Conservation (phyloP, 1,140 invertebrate genomes). For the Drosophila murphyi region DNA sequence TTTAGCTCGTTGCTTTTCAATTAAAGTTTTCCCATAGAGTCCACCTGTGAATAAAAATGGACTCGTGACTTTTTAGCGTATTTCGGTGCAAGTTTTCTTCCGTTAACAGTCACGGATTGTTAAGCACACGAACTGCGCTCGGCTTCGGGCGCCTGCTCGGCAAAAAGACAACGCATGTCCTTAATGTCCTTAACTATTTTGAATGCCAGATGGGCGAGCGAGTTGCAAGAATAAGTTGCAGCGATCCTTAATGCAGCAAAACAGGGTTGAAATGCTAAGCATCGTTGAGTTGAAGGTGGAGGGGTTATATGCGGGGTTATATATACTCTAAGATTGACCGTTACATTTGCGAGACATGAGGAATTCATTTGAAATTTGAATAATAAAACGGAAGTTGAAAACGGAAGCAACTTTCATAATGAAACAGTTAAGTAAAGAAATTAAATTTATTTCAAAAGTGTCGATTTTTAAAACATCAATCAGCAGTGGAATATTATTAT, state of each 20-base stretch:
- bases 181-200: constrained; percentile 21
- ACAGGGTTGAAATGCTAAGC: constrained; percentile 28
- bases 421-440: neutral
- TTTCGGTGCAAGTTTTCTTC: constrained; percentile 62
- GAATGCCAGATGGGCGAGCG: constrained; percentile 27
- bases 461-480: no score
- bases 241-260: neutral
- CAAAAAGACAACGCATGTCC: constrained; percentile 49
- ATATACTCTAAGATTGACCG: constrained; percentile 11
- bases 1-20: constrained; percentile 39
- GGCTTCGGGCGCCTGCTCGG: neutral
- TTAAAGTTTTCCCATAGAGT: constrained; percentile 44
- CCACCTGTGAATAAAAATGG: constrained; percentile 44
- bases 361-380: constrained; percentile 9
- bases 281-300: constrained; percentile 11
- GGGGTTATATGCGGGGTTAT: no score
- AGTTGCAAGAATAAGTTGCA: constrained; percentile 24
- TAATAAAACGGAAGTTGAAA: neutral
- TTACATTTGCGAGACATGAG: constrained; percentile 26
- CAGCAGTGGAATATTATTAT: no score
- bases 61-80: constrained; percentile 64
- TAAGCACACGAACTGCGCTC: constrained; percentile 46
- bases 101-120: constrained; percentile 48
- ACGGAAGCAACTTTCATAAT: neutral
- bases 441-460: no score